Evolutionary conservation across 2,888 invertebrate genomes (phyloP).

Genomic region (Bhutanitis thaidina): DNA sequence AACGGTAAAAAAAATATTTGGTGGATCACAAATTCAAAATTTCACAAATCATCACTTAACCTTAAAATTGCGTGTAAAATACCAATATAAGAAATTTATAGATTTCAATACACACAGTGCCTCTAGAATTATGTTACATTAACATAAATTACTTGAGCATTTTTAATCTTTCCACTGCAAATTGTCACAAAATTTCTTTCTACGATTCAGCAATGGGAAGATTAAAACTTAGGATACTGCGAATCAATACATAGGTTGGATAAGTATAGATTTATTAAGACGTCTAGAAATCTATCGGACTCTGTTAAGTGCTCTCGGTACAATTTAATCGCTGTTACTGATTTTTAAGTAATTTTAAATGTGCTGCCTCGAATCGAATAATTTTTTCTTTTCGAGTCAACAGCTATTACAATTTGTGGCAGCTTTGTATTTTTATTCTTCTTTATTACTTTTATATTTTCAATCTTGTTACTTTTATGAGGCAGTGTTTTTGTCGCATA

Average conservation of each 20-base stretch:
- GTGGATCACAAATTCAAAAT: conserved; percentile 39
- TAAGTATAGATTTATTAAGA: conserved; percentile 60
- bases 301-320: conserved; percentile 50
- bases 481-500: conserved; percentile 25
- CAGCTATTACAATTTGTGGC: conserved; percentile 20
- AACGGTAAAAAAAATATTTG: conserved; percentile 29
- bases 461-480: conserved; percentile 26
- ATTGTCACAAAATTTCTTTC: conserved; percentile 23
- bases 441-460: conserved; percentile 32
- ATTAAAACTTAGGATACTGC: conserved; percentile 66
- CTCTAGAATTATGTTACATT: conserved; percentile 81
- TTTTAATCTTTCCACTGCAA: conserved; percentile 68
- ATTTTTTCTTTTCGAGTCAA: background rate
- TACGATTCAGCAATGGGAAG: conserved; percentile 59
- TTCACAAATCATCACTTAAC: conserved; percentile 36
- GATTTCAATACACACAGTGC: conserved; percentile 77
- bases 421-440: conserved; percentile 19
- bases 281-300: conserved; percentile 48
- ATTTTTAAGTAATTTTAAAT: conserved; percentile 14
- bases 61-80: conserved; percentile 53
- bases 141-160: conserved; percentile 78
- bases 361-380: background rate
- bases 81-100: conserved; percentile 56
- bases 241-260: conserved; percentile 54
- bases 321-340: conserved; percentile 39